phyloP scores from a whole-genome alignment of 2,888 invertebrate genomes.

The Eurytoma adleriae region DNA sequence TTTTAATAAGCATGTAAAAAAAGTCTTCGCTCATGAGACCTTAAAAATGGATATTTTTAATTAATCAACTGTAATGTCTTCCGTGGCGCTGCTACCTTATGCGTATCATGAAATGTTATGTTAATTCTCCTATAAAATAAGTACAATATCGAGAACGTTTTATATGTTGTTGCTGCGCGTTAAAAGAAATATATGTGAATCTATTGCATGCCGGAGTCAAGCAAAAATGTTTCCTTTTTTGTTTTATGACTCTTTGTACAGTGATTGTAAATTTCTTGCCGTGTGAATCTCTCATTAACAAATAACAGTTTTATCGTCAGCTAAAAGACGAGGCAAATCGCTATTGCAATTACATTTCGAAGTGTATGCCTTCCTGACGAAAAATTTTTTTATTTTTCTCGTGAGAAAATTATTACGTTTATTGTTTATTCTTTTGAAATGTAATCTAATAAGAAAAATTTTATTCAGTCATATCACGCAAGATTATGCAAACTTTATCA shows the following conservation, averaged over 20 bases:
- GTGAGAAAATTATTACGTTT: not conserved
- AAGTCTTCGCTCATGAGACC: not conserved
- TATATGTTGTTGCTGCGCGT: constrained; percentile 35
- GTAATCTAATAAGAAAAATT: not conserved
- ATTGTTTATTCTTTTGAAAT: not conserved
- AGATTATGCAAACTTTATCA: not conserved
- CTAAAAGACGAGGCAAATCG: constrained; percentile 4
- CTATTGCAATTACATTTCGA: constrained; percentile 30
- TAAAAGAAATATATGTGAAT: constrained; percentile 31
- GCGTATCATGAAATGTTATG: constrained; percentile 40
- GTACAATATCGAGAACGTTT: constrained; percentile 21
- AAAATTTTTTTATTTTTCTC: constrained; percentile 31
- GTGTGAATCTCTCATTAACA: constrained; percentile 48
- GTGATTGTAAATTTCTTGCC: constrained; percentile 52
- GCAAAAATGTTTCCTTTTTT: constrained; percentile 31
- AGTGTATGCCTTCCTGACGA: constrained; percentile 4
- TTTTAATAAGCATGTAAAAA: too few species aligned
- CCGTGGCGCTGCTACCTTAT: constrained; percentile 49
- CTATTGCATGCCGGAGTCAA: constrained; percentile 20
- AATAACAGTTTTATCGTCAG: constrained; percentile 31
- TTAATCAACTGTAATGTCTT: constrained; percentile 52
- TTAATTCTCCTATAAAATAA: constrained; percentile 35
- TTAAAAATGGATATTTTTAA: constrained; percentile 26
- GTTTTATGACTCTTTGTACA: constrained; percentile 36
- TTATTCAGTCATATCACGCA: not conserved